These are phyloP conservation scores for Chaetodon auriga DNA, from an alignment of 2,113 vertebrate species.

Conservation along the genomic window DNA sequence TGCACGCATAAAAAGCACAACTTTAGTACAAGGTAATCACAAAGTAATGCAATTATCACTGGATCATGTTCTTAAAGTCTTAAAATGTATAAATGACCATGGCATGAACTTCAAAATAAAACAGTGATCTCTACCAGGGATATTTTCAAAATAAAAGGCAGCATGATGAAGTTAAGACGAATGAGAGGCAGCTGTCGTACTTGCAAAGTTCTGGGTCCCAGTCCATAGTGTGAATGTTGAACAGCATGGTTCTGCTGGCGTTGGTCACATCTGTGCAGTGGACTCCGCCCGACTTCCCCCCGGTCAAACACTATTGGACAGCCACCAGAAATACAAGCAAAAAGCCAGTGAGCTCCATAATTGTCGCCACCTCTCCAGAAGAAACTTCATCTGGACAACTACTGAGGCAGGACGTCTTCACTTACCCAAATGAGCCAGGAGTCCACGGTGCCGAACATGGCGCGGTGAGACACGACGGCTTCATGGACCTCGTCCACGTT, in stretches of 20 bases:
- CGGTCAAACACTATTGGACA: conserved; percentile 90
- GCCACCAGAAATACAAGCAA: not conserved
- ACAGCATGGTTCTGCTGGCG: conserved; percentile 94
- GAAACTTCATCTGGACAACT: accelerated
- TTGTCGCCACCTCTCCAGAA: too few species aligned
- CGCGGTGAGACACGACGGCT: conserved; percentile 88
- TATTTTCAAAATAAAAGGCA: not conserved
- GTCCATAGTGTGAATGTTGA: conserved; percentile 94
- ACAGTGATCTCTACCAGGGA: not conserved
- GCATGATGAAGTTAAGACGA: not conserved
- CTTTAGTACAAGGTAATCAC: too few species aligned
- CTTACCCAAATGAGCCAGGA: conserved; percentile 98
- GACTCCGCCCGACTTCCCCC: conserved; percentile 91
- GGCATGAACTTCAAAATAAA: not conserved
- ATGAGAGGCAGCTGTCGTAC: conserved; percentile 77
- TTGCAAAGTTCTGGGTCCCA: conserved; percentile 95
- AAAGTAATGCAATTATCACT: too few species aligned
- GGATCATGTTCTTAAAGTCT: too few species aligned
- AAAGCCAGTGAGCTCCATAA: not conserved
- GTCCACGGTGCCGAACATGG: conserved; percentile 96
- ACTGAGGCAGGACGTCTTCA: not conserved
- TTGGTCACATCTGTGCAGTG: conserved; percentile 97
- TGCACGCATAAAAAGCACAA: too few species aligned
- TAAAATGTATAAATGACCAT: too few species aligned
- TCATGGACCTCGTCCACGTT: conserved; percentile 88